phyloP scores from a whole-genome alignment of 2,113 vertebrate species.

The Symphodus melops region DNA sequence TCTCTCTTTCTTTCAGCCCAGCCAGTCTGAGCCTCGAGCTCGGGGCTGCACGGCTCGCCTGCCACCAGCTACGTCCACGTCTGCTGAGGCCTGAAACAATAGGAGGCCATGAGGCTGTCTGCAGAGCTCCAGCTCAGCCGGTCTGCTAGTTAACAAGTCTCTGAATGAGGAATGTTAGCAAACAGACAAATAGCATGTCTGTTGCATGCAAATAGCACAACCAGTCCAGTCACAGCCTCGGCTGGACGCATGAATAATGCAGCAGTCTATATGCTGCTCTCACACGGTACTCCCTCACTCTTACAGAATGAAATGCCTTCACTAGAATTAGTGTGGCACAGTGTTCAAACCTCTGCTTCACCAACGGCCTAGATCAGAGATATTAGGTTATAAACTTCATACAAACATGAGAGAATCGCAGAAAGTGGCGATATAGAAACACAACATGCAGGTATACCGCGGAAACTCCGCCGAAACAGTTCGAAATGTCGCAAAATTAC shows the following conservation, averaged over 20 bases:
- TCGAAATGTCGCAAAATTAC: constrained; percentile 17
- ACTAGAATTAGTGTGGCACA: constrained; percentile 66
- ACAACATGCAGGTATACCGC: constrained; percentile 9
- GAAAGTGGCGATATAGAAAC: constrained; percentile 3
- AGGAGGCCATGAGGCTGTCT: constrained; percentile 86
- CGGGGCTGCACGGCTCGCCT: constrained; percentile 36
- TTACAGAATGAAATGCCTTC: constrained; percentile 75
- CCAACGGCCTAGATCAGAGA: not conserved
- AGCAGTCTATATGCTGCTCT: constrained; percentile 78
- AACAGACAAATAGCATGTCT: constrained; percentile 92
- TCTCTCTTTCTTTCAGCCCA: not conserved
- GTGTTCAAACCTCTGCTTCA: constrained; percentile 55
- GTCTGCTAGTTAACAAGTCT: constrained; percentile 92
- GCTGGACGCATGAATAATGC: constrained; percentile 90
- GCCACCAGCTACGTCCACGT: constrained; percentile 56
- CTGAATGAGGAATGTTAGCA: constrained; percentile 93
- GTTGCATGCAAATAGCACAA: constrained; percentile 89
- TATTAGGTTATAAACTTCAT: constrained; percentile 40
- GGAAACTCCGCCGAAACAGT: constrained; percentile 31
- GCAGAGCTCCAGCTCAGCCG: constrained; percentile 84
- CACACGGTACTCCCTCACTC: constrained; percentile 60
- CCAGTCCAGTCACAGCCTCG: constrained; percentile 84
- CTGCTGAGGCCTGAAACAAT: constrained; percentile 84
- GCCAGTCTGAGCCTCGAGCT: constrained; percentile 25
- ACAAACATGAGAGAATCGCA: constrained; percentile 16